Evolutionary conservation across 2,888 invertebrate genomes (phyloP).

Genomic region (Embidobia sp.): DNA sequence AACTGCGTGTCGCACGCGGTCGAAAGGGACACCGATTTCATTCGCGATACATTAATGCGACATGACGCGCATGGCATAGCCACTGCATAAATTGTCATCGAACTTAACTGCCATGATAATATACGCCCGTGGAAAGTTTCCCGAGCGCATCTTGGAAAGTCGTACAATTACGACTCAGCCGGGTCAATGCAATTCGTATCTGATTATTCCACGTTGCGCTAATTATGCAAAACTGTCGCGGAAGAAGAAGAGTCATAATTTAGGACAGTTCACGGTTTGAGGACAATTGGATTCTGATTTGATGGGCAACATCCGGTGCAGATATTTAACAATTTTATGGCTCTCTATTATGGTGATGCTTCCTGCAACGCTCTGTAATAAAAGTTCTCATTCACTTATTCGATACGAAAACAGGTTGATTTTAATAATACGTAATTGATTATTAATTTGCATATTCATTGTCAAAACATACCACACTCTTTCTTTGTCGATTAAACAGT

Average conservation of each 20-base stretch:
- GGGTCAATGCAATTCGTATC: constrained; percentile 50
- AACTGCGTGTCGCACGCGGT: constrained; percentile 77
- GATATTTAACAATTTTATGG: not conserved
- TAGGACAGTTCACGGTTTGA: constrained; percentile 10
- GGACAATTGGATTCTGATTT: constrained; percentile 32
- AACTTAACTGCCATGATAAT: constrained; percentile 46
- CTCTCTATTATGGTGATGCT: not conserved
- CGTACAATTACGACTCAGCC: constrained; percentile 30
- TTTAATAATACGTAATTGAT: no score
- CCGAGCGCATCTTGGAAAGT: constrained; percentile 56
- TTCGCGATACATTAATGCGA: constrained; percentile 78
- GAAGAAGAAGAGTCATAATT: constrained; percentile 38
- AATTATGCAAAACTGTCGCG: constrained; percentile 48
- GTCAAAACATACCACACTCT: no score
- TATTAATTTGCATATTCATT: no score
- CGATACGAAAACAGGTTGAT: no score
- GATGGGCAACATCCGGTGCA: constrained; percentile 8
- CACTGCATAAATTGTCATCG: constrained; percentile 64
- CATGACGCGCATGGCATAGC: constrained; percentile 67
- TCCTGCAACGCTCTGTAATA: no score
- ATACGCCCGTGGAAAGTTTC: constrained; percentile 44
- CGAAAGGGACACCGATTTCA: constrained; percentile 76
- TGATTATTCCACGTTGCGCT: constrained; percentile 36
- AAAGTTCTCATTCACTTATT: no score
- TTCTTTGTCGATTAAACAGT: no score